Evolutionary conservation across 1,140 invertebrate genomes (phyloP), one percentile per base, ranked within the genome.

Genomic region (Neodiprion lecontei): DNA sequence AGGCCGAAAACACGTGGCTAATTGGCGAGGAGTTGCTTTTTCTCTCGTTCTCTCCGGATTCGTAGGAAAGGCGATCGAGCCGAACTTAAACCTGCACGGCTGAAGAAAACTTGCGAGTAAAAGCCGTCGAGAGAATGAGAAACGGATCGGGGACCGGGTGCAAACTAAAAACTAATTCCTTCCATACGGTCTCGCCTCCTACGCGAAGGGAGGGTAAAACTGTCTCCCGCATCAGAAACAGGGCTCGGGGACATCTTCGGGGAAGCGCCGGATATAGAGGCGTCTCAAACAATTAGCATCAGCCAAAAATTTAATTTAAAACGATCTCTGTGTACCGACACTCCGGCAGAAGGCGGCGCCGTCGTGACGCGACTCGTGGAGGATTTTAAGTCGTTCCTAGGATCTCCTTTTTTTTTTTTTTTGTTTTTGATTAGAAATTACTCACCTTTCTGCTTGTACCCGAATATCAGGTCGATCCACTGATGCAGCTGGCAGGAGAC

Each of bases 391-490:
- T n/a, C 40, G 23, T 65, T 65, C 50, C 66, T 48, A 50, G 49
- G 21, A 75, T n/a, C 48, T 47, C 72, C 49, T 66, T 61, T 40
- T 66, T 4, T 17, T 17, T 17, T n/a, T 68, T 67, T 7, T 40
- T 23, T 40, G 28, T 5, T 72, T 61, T 48, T 21, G 48, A 53
- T 48, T 10, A 68, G n/a, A 21, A 72, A 23, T 68, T 74, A 53
- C 78, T 80, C 88, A 95, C 95, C 98, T 92, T 96, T 93, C 88
- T 99, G 99, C 88, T 99, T 99, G 87, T 99, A 99, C 70, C 99
- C 99, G 88, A 99, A 99, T 82, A 99, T 99, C 69, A 99, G 90
- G 90, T 99, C 99, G 79, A 99, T 99, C 99, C 99, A 99, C 86
- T 99, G 98, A 85, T 99, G 98, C 73, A 99, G 91, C 90, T 99